Evolutionary conservation across 2,797 vertebrate genomes (phyloP).

Genomic region (Coendou prehensilis): DNA sequence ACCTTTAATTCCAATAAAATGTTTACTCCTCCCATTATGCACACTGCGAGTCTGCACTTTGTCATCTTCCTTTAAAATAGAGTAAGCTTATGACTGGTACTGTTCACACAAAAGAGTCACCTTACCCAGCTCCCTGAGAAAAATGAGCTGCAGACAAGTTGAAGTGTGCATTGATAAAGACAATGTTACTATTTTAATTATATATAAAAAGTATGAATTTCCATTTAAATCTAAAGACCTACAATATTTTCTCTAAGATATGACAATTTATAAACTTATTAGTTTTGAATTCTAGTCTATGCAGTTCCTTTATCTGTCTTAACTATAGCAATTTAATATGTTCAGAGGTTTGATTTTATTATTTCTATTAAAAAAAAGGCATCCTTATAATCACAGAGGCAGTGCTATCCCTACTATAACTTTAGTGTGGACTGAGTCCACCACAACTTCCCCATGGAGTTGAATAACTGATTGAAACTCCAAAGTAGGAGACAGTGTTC

Average conservation of each 20-base stretch:
- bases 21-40: not conserved
- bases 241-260: conserved; percentile 34
- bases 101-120: conserved; percentile 47
- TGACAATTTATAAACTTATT: not conserved
- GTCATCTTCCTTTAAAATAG: conserved; percentile 11
- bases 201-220: conserved; percentile 23
- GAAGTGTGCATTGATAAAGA: conserved; percentile 6
- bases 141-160: conserved; percentile 25
- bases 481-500: not conserved
- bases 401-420: not conserved
- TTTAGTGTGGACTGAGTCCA: not conserved
- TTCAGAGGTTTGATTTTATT: not conserved
- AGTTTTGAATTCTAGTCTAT: not conserved
- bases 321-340: not conserved
- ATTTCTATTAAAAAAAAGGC: not conserved
- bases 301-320: conserved; percentile 9
- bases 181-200: not conserved
- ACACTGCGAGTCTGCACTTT: not conserved
- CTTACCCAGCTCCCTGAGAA: conserved; percentile 13
- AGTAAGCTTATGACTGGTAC: not conserved
- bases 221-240: conserved; percentile 31
- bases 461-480: not conserved
- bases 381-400: not conserved
- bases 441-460: not conserved
- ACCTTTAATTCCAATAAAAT: not conserved